A percentile compares a stretch with the other conserved stretches of the same genome.
These are phyloP conservation scores for Echeneis naucrates DNA, from an alignment of 2,797 vertebrate genomes.

Conservation along the genomic window DNA sequence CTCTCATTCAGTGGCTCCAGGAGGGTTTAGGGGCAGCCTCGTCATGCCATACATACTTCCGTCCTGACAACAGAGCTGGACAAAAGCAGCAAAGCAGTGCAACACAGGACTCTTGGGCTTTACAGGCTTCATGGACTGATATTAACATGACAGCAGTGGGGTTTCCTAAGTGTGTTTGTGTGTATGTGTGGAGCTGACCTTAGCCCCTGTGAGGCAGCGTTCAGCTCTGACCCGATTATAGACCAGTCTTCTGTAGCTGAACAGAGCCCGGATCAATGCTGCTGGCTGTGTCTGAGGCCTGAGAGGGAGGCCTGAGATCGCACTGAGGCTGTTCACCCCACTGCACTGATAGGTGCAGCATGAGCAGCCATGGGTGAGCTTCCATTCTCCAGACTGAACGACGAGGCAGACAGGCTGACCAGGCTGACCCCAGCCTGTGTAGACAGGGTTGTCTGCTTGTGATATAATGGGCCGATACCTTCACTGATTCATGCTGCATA, in stretches of 20 bases:
- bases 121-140: slow-evolving; percentile 66
- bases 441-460: slow-evolving; percentile 43
- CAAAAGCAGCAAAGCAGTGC: slow-evolving; percentile 67
- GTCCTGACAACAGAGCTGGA: slow-evolving; percentile 78
- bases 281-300: slow-evolving; percentile 27
- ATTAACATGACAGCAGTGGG: slow-evolving; percentile 57
- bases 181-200: slow-evolving; percentile 41
- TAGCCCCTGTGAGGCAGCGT: slow-evolving; percentile 3
- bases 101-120: slow-evolving; percentile 56
- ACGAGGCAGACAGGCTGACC: slow-evolving; percentile 58
- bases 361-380: slow-evolving; percentile 68
- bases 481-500: neutral
- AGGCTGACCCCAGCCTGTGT: slow-evolving; percentile 54
- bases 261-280: slow-evolving; percentile 48
- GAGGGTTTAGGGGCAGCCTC: slow-evolving; percentile 67
- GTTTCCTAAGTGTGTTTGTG: slow-evolving; percentile 14
- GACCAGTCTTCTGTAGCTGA: slow-evolving; percentile 7
- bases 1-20: slow-evolving; percentile 70
- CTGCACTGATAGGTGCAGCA: slow-evolving; percentile 67
- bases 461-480: slow-evolving; percentile 38
- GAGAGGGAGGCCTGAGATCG: slow-evolving; percentile 15
- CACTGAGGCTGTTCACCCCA: slow-evolving; percentile 63
- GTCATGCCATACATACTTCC: slow-evolving; percentile 74
- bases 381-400: slow-evolving; percentile 37
- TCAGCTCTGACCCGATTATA: slow-evolving; percentile 46